phyloP scores from a whole-genome alignment of 1,140 invertebrate species.

The Stegodyphus mimosarum region DNA sequence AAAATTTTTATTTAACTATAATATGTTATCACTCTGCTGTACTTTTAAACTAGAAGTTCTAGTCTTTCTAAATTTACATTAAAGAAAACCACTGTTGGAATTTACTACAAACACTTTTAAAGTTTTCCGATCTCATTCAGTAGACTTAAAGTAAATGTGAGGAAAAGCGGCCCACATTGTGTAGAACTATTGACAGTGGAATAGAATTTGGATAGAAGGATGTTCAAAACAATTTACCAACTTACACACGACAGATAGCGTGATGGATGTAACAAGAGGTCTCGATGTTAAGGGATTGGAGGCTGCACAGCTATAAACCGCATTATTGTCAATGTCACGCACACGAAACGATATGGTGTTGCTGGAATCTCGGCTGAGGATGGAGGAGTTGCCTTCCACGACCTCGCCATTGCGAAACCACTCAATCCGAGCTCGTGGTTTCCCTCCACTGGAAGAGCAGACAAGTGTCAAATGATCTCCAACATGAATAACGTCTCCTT shows the following conservation, averaged over 20 bases:
- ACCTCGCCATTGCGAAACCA: constrained; percentile 69
- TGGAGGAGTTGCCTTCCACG: constrained; percentile 79
- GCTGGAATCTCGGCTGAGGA: constrained; percentile 82
- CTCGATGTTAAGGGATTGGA: constrained; percentile 87
- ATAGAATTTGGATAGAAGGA: not conserved
- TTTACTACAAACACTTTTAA: too few species aligned
- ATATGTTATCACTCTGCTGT: too few species aligned
- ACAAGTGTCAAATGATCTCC: constrained; percentile 87
- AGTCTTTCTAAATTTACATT: too few species aligned
- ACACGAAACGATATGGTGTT: constrained; percentile 88
- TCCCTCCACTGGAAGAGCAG: constrained; percentile 92
- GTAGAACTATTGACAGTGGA: not conserved
- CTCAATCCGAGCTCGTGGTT: constrained; percentile 74
- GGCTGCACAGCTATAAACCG: constrained; percentile 90
- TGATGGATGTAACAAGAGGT: constrained; percentile 82
- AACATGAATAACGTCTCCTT: constrained; percentile 81
- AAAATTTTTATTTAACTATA: too few species aligned
- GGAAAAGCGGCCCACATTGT: not conserved
- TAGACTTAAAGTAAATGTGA: not conserved
- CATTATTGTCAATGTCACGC: constrained; percentile 88
- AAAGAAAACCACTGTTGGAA: too few species aligned
- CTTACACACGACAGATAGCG: constrained; percentile 38
- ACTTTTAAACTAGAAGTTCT: too few species aligned
- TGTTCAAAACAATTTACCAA: not conserved
- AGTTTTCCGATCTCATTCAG: too few species aligned